These are phyloP conservation scores for Podilymbus podiceps DNA, from an alignment of 2,113 vertebrate genomes.

Conservation along the genomic window DNA sequence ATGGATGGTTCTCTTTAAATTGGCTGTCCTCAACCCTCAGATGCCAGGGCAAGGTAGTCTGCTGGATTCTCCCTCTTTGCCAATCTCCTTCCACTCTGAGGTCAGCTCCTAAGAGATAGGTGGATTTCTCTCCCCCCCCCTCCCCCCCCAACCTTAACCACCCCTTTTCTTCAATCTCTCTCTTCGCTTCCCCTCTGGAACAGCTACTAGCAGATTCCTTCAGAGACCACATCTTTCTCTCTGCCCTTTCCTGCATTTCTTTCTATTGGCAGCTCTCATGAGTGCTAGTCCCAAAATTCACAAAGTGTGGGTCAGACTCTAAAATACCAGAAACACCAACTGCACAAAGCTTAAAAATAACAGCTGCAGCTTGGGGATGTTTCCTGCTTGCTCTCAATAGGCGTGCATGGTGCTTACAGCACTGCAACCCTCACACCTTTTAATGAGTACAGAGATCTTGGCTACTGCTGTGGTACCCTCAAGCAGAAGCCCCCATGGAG, in stretches of 20 bases:
- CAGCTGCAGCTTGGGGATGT: neutral
- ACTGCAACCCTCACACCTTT: neutral
- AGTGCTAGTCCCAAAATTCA: neutral
- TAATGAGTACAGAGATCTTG: neutral
- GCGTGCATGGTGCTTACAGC: fast-evolving
- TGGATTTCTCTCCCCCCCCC: neutral
- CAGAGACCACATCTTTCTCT: neutral
- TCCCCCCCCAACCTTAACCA: neutral
- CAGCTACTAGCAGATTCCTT: neutral
- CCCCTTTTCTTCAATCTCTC: neutral
- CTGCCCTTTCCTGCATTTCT: neutral
- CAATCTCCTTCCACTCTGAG: neutral
- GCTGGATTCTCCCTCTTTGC: neutral
- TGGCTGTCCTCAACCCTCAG: neutral
- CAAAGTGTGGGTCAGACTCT: neutral
- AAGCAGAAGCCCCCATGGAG: neutral
- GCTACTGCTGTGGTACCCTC: neutral
- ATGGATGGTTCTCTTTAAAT: neutral
- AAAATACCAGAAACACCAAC: neutral
- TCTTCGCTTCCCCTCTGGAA: neutral
- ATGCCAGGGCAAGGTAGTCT: neutral
- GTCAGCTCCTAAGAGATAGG: neutral
- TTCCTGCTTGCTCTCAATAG: neutral
- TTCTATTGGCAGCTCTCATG: neutral
- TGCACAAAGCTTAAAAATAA: neutral